These are phyloP conservation scores for Plusia festucae DNA, from an alignment of 2,888 invertebrate species.

Conservation along the genomic window DNA sequence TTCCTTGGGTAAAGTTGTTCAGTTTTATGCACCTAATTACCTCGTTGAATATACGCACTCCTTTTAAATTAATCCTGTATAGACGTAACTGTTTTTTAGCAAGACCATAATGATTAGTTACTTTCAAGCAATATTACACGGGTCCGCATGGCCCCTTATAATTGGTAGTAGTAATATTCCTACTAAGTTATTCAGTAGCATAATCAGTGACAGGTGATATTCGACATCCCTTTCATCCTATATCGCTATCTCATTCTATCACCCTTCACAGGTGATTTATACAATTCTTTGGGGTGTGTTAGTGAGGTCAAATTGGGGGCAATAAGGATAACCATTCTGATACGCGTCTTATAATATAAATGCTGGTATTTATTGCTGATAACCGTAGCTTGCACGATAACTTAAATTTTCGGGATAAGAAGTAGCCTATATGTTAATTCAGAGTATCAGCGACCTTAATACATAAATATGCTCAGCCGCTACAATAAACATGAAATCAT, in stretches of 20 bases:
- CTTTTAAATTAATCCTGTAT: no score
- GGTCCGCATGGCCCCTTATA: neutral
- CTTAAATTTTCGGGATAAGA: no score
- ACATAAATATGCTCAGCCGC: no score
- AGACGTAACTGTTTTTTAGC: no score
- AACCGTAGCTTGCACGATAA: no score
- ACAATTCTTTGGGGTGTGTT: neutral
- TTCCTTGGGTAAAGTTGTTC: no score
- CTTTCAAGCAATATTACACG: neutral
- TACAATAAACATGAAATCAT: no score
- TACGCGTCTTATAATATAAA: neutral
- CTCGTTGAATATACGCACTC: no score
- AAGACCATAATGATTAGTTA: neutral
- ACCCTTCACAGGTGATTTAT: neutral
- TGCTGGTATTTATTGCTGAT: no score
- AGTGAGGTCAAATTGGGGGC: neutral
- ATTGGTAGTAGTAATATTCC: neutral
- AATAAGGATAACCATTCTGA: neutral
- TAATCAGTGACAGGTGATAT: constrained; percentile 3
- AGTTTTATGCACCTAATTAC: no score
- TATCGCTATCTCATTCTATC: neutral
- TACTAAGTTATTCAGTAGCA: neutral
- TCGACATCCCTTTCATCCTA: neutral
- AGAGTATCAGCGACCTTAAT: no score
- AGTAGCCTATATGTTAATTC: no score